These are phyloP conservation scores for Zaprionus lineosus DNA, from an alignment of 2,888 invertebrate genomes.

Conservation along the genomic window DNA sequence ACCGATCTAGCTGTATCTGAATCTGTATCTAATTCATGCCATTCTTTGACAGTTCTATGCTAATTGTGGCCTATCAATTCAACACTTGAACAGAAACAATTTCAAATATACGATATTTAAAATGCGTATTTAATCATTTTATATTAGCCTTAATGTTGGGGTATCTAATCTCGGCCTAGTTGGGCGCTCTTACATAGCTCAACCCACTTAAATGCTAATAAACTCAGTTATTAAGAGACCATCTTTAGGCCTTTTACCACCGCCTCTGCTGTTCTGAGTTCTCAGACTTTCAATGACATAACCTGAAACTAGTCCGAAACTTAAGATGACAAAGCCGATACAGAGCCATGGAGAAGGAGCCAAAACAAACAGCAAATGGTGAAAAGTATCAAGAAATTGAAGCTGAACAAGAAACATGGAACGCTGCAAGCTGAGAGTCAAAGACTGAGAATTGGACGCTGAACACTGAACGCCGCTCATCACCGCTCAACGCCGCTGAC, in stretches of 20 bases:
- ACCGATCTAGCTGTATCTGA: conserved; percentile 1
- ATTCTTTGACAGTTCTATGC: conserved; percentile 32
- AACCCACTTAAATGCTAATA: conserved; percentile 14
- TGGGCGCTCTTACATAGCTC: too few relatives aligned
- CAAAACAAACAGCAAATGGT: conserved; percentile 32
- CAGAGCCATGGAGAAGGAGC: conserved; percentile 32
- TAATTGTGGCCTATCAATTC: conserved; percentile 40
- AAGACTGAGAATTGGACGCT: too few relatives aligned
- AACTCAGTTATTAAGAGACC: conserved; percentile 5
- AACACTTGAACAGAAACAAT: conserved; percentile 20
- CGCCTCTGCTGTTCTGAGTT: conserved; percentile 16
- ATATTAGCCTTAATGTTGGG: too few relatives aligned
- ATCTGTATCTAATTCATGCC: conserved; percentile 5
- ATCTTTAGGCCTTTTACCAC: conserved; percentile 12
- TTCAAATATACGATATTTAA: too few relatives aligned
- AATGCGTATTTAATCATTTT: too few relatives aligned
- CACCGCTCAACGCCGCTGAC: conserved; percentile 18
- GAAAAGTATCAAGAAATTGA: conserved; percentile 34
- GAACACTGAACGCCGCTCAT: too few relatives aligned
- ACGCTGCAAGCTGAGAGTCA: too few relatives aligned
- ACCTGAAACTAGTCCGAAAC: conserved; percentile 47
- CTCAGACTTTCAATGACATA: conserved; percentile 36
- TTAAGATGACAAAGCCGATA: conserved; percentile 57
- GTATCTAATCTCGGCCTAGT: too few relatives aligned
- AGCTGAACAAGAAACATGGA: conserved; percentile 13